These are phyloP conservation scores for Lutjanus campechanus DNA, from an alignment of 2,797 vertebrate genomes.

Conservation along the genomic window DNA sequence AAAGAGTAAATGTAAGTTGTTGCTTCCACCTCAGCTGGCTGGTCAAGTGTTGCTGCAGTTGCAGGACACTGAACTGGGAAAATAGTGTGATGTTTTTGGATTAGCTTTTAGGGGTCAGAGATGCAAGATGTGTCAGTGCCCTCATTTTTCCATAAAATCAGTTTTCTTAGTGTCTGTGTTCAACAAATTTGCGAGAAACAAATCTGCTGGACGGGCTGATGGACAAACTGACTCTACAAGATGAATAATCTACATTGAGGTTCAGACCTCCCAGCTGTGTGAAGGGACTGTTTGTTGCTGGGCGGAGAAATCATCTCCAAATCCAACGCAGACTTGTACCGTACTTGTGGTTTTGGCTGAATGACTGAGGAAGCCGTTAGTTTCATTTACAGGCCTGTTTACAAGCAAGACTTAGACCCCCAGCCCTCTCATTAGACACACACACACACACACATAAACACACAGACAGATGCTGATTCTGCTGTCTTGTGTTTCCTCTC, in stretches of 20 bases:
- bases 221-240: conserved; percentile 3
- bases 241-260: neutral
- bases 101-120: neutral
- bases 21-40: neutral
- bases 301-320: conserved; percentile 48
- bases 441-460: conserved; percentile 41
- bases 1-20: too few species aligned
- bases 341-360: conserved; percentile 59
- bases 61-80: neutral
- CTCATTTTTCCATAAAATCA: conserved; percentile 8
- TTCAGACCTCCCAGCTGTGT: conserved; percentile 43
- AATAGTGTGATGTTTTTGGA: neutral
- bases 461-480: conserved; percentile 40
- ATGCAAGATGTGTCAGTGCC: neutral
- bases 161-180: neutral
- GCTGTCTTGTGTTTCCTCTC: conserved; percentile 31
- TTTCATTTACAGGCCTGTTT: conserved; percentile 73
- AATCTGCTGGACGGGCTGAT: neutral
- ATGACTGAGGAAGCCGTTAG: conserved; percentile 59
- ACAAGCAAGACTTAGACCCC: conserved; percentile 65
- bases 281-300: conserved; percentile 45
- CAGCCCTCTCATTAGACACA: conserved; percentile 49
- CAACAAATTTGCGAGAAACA: conserved; percentile 1
- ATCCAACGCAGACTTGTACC: conserved; percentile 60
- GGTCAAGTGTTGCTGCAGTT: neutral